phyloP scores from a whole-genome alignment of 2,888 invertebrate species.

The Chymomyza fuscimana region DNA sequence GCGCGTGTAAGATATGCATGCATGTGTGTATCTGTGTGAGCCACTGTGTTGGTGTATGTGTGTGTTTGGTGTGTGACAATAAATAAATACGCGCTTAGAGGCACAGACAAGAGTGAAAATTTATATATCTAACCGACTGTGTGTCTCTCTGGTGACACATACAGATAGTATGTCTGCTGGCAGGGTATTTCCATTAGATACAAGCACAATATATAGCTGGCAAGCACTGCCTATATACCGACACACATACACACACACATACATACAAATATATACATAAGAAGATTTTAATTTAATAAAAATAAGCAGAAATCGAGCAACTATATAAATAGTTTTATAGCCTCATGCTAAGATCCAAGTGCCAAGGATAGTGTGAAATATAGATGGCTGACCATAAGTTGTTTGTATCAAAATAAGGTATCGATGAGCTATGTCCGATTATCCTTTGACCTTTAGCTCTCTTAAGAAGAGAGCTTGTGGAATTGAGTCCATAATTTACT shows the following conservation, averaged over 20 bases:
- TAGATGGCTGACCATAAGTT: too few relatives aligned
- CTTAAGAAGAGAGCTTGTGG: too few relatives aligned
- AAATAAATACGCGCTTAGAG: conserved; percentile 61
- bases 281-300: too few relatives aligned
- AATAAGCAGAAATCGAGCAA: conserved; percentile 70
- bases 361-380: background rate
- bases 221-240: background rate
- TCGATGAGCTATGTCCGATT: too few relatives aligned
- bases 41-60: background rate
- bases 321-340: conserved; percentile 72
- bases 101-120: conserved; percentile 47
- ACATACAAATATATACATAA: conserved; percentile 21
- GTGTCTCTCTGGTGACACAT: conserved; percentile 67
- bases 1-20: conserved; percentile 1
- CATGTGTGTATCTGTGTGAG: background rate
- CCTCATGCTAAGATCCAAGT: conserved; percentile 53
- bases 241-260: too few relatives aligned
- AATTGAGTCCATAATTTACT: too few relatives aligned
- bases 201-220: conserved; percentile 26
- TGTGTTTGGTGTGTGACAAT: conserved; percentile 33
- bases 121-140: conserved; percentile 69
- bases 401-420: too few relatives aligned
- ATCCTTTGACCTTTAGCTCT: too few relatives aligned
- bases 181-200: conserved; percentile 38
- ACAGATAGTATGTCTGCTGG: conserved; percentile 46